A percentile compares a stretch with the other conserved stretches of the same genome.
Evolutionary conservation across 2,113 vertebrate species (phyloP).

Genomic region (Hoplias malabaricus): DNA sequence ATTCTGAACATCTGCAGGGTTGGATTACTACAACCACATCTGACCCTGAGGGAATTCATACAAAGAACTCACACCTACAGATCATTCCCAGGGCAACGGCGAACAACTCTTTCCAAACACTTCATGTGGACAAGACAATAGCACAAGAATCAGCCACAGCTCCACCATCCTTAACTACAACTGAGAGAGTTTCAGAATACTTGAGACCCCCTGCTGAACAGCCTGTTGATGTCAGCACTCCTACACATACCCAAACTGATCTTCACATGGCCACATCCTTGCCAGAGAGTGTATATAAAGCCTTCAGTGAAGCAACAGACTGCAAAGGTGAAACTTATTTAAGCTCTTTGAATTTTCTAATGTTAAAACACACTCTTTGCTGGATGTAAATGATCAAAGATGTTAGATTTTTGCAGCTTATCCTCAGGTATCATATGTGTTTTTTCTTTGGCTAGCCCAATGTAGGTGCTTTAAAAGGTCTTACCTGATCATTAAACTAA

Average conservation of each 20-base stretch:
- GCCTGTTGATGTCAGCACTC: background rate
- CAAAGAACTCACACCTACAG: background rate
- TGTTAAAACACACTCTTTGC: background rate
- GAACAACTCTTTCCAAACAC: background rate
- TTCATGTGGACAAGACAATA: constrained; percentile 1
- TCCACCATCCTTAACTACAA: background rate
- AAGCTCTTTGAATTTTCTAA: background rate
- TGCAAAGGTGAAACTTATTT: constrained; percentile 22
- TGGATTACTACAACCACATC: background rate
- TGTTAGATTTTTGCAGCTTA: background rate
- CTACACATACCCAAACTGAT: constrained; percentile 9
- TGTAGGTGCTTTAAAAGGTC: too few species aligned
- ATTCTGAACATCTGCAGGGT: background rate
- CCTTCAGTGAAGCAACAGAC: background rate
- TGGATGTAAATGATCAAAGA: background rate
- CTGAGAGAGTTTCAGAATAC: background rate
- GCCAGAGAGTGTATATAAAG: background rate
- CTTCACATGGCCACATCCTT: background rate
- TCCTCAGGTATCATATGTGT: too few species aligned
- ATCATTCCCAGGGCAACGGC: background rate
- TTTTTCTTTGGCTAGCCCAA: too few species aligned
- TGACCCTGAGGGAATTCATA: background rate
- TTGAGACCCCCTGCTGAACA: background rate
- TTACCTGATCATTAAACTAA: too few species aligned
- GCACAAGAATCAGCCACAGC: background rate